Evolutionary conservation across 2,888 invertebrate species (phyloP).

Genomic region (Dicranocentrus wangi): DNA sequence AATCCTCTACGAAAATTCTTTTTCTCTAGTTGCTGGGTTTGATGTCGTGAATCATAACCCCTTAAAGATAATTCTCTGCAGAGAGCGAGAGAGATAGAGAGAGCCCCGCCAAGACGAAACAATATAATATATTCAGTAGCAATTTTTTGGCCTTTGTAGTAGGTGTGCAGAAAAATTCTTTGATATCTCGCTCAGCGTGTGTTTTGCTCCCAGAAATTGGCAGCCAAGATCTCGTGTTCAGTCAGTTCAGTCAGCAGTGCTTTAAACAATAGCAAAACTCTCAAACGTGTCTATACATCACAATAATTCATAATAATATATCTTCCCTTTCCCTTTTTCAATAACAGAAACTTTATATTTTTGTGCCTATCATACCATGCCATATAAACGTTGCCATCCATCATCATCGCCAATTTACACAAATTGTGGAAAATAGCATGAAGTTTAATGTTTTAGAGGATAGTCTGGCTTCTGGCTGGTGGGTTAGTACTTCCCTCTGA

Average conservation of each 20-base stretch:
- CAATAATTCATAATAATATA: background rate
- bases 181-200: slow-evolving; percentile 20
- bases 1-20: background rate
- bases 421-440: background rate
- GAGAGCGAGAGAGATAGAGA: background rate
- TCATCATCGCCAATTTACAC: background rate
- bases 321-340: slow-evolving; percentile 22
- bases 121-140: background rate
- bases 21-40: background rate
- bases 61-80: background rate
- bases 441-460: no score
- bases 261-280: background rate
- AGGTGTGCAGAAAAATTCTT: background rate
- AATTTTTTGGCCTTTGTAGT: slow-evolving; percentile 5
- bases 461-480: no score
- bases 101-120: background rate
- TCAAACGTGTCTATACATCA: background rate
- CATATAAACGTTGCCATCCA: background rate
- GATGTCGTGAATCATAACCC: background rate
- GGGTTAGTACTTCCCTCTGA: background rate
- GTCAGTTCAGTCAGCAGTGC: background rate
- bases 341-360: background rate
- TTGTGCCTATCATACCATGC: background rate
- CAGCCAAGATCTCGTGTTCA: background rate
- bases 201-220: background rate